Base-by-base conservation (phyloP, 2,113 vertebrate genomes). In the Hyla sarda region DNA sequence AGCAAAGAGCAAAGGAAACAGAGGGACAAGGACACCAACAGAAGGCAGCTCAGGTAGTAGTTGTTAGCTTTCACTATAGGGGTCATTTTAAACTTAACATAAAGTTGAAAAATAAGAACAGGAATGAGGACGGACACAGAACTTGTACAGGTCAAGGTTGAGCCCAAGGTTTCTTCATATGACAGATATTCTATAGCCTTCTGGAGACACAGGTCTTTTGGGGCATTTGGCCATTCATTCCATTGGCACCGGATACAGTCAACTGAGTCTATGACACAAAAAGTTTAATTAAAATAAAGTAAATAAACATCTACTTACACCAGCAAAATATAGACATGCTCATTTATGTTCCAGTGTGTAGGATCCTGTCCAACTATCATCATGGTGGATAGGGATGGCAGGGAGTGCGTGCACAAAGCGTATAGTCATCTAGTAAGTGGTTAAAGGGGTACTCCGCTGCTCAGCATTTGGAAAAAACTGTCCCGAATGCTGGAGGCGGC, bases 181-280 rank as follows among this genome's bases (percentile, higher is more conserved):
- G 90, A 90, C n/a, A 91, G 56, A 75, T 91, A 92, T 83, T 92
- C 91, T 77, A 88, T 85, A 37, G 86, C 83, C 87, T 90, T 90
- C 54, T 84, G 82, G 72, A 91, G 75, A 87, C 89, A 90, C 14
- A 13, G 34, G 21, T 86, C 87, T 52, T 88, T 71, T 62, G 84
- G 82, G 48, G 19, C 6, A 16, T 87, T 91, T 16, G 91, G 88
- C 89, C 91, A 90, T 28, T 90, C 87, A 82, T 92, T 88, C 71
- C 48, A 37, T 11, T 89, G 88, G 82, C 88, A 92, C 77, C 82
- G 92, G 32, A 90, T 28, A 82, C 88, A 89, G 1, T 87, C 86
- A 79, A 78, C 17, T 17, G 88, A 89, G 30, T 92, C 91, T 93
- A 86, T 54, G 88, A 88, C 48, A 85, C 14, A 85, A 89, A 54